Percentiles rank a stretch among this genome's conserved stretches.
Evolutionary conservation across 2,113 vertebrate species (phyloP).

Genomic region (Catharus fuscescens): DNA sequence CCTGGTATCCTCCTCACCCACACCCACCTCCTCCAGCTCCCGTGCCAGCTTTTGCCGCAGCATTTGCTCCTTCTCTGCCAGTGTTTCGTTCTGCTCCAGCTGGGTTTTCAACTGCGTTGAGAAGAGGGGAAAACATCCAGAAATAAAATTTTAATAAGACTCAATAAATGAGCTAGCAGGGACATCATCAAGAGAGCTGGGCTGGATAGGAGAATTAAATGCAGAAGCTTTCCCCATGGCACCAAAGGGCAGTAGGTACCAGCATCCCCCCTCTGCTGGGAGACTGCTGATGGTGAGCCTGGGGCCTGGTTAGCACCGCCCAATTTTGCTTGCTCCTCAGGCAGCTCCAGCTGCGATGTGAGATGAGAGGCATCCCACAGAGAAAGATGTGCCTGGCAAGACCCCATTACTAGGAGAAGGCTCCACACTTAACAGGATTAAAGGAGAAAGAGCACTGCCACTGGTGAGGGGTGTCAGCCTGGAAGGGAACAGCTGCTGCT

Average conservation of each 20-base stretch:
- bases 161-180: neutral
- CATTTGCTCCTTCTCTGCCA: conserved; percentile 75
- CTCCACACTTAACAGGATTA: neutral
- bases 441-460: neutral
- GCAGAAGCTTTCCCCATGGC: neutral
- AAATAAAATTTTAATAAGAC: neutral
- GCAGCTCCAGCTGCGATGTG: neutral
- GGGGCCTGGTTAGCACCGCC: neutral
- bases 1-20: fast-evolving
- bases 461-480: neutral
- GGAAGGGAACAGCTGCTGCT: neutral
- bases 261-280: fast-evolving
- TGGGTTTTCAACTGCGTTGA: conserved; percentile 77
- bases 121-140: neutral
- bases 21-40: conserved; percentile 86
- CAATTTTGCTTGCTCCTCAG: neutral
- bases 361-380: neutral
- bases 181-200: neutral
- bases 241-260: neutral
- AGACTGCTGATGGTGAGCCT: fast-evolving
- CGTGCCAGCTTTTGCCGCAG: conserved; percentile 76
- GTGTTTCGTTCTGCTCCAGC: conserved; percentile 74
- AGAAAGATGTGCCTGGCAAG: neutral
- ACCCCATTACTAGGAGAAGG: neutral
- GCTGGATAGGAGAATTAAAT: neutral